Conservation (phyloP, 2,113 vertebrate species). For the Chionomys nivalis region DNA sequence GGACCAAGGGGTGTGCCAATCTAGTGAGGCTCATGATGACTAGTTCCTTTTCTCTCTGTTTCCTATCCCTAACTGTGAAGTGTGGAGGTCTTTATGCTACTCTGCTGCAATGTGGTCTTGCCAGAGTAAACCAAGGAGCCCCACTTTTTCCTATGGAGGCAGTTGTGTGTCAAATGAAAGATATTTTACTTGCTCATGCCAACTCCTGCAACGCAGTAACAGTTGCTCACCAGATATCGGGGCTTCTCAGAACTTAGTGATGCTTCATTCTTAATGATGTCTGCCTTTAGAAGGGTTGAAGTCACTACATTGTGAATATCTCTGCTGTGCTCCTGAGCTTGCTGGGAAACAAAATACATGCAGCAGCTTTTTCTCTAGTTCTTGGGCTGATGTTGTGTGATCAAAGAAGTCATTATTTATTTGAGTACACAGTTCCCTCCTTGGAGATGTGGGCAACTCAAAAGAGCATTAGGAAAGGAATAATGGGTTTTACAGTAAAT, state of each 20-base stretch:
- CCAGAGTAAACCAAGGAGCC: neutral
- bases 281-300: neutral
- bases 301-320: neutral
- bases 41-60: neutral
- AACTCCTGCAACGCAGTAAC: neutral
- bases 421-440: neutral
- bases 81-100: neutral
- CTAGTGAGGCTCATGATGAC: neutral
- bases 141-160: neutral
- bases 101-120: neutral
- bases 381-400: neutral
- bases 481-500: constrained; percentile 31
- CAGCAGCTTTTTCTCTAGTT: neutral
- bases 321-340: neutral
- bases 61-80: neutral
- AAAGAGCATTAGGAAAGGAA: neutral
- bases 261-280: neutral
- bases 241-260: neutral
- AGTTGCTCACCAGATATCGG: neutral
- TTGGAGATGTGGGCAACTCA: neutral
- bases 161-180: constrained; percentile 1
- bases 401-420: neutral
- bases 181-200: neutral
- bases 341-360: neutral
- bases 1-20: neutral